Evolutionary conservation across 1,140 invertebrate genomes (phyloP).

Genomic region (Tetragnatha versicolor): DNA sequence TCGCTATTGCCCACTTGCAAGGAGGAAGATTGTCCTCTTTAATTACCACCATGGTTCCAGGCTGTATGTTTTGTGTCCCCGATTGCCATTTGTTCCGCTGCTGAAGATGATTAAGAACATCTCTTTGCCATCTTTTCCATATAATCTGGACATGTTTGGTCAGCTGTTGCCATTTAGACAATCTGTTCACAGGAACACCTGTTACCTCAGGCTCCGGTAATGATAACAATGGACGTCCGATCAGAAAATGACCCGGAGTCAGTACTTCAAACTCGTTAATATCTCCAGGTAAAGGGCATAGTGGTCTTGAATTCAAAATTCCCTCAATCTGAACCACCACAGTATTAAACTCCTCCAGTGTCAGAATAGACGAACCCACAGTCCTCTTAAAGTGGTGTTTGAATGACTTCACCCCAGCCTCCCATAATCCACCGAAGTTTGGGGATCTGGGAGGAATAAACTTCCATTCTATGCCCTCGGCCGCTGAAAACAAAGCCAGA

Average conservation of each 20-base stretch:
- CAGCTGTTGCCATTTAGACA: slow-evolving; percentile 22
- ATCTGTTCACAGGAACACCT: neutral
- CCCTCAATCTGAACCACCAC: slow-evolving; percentile 60
- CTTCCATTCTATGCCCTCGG: slow-evolving; percentile 30
- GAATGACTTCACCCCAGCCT: neutral
- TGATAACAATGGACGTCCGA: neutral
- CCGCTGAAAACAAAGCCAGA: neutral
- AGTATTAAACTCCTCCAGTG: slow-evolving; percentile 59
- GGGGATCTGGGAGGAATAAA: slow-evolving; percentile 49
- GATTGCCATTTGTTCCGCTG: neutral
- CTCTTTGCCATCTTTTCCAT: neutral
- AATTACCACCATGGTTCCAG: neutral
- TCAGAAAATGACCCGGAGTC: slow-evolving; percentile 59
- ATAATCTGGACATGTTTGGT: neutral
- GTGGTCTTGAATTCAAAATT: slow-evolving; percentile 59
- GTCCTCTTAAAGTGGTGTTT: slow-evolving; percentile 23
- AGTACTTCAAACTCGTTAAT: slow-evolving; percentile 59
- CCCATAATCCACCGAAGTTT: slow-evolving; percentile 24
- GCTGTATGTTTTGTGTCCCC: neutral
- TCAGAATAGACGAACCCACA: slow-evolving; percentile 34
- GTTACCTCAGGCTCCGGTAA: neutral
- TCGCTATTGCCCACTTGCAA: neutral
- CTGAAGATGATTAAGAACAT: neutral
- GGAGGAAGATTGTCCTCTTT: neutral
- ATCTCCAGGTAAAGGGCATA: slow-evolving; percentile 59